These are phyloP conservation scores for Ardeotis arabs DNA, from an alignment of 2,113 vertebrate species.

Conservation along the genomic window DNA sequence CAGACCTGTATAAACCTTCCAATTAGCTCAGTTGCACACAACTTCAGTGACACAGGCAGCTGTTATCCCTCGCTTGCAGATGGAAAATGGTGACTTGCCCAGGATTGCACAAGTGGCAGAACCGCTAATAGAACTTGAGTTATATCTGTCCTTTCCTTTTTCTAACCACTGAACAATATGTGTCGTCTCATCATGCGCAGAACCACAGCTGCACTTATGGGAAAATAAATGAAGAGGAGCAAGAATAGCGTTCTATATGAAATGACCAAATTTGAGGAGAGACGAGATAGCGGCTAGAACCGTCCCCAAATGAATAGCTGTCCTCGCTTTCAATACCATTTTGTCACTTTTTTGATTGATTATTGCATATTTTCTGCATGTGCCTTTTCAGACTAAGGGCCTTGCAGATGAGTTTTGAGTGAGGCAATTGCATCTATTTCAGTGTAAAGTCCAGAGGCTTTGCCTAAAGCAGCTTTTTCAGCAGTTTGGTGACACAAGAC, in stretches of 20 bases:
- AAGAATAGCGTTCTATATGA: slow-evolving; percentile 17
- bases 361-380: slow-evolving; percentile 8
- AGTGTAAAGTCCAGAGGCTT: not conserved
- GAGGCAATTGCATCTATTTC: not conserved
- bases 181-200: not conserved
- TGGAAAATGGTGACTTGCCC: slow-evolving; percentile 27
- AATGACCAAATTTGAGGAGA: slow-evolving; percentile 19
- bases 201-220: slow-evolving; percentile 35
- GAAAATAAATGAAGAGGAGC: slow-evolving; percentile 31
- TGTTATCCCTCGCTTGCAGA: slow-evolving; percentile 13
- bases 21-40: slow-evolving; percentile 49
- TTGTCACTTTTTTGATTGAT: slow-evolving; percentile 40
- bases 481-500: not conserved
- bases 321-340: not conserved
- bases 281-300: not conserved
- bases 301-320: not conserved
- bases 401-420: not conserved
- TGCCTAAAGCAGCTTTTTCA: not conserved
- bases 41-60: slow-evolving; percentile 1
- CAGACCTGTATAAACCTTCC: slow-evolving; percentile 42
- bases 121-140: slow-evolving; percentile 7
- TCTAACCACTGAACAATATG: not conserved
- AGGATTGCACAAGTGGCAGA: slow-evolving; percentile 35
- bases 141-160: slow-evolving; percentile 44
- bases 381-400: slow-evolving; percentile 14